These are phyloP conservation scores for Microplitis deprimator DNA, from an alignment of 2,888 invertebrate genomes.

Conservation along the genomic window DNA sequence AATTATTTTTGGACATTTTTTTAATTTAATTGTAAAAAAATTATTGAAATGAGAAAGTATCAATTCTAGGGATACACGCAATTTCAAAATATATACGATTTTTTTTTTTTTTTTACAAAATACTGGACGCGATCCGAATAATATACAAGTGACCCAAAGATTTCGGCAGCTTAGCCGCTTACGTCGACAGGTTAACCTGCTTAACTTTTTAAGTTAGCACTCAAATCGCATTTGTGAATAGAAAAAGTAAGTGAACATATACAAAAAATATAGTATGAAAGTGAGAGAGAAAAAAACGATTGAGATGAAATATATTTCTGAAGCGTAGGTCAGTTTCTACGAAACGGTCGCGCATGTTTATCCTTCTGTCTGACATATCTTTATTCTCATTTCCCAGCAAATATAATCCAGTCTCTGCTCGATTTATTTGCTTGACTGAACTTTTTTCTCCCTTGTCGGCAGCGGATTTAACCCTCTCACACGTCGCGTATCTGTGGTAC, in stretches of 20 bases:
- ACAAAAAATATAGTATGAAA: background rate
- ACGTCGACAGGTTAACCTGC: conserved; percentile 55
- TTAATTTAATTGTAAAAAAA: too few species aligned
- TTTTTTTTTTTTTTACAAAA: background rate
- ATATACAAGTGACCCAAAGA: conserved; percentile 46
- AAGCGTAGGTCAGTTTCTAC: conserved; percentile 30
- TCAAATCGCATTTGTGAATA: conserved; percentile 57
- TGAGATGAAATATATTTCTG: background rate
- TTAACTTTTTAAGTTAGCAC: conserved; percentile 60
- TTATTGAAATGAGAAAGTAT: too few species aligned
- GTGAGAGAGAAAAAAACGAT: too few species aligned
- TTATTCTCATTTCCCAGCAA: conserved; percentile 10
- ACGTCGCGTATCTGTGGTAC: background rate
- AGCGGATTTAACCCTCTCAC: conserved; percentile 50
- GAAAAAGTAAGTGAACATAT: background rate
- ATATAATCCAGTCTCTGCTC: conserved; percentile 33
- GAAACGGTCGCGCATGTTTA: conserved; percentile 33
- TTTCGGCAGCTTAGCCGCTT: conserved; percentile 53
- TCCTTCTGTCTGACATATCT: background rate
- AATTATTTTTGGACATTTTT: too few species aligned
- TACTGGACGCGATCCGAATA: background rate
- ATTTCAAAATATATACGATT: background rate
- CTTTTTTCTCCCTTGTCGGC: conserved; percentile 35
- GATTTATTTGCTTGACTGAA: conserved; percentile 45
- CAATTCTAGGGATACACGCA: too few species aligned